Percentiles rank a stretch among this genome's conserved stretches.
Evolutionary conservation across 35 echinoderm and acorn worm species (phyloP).

Genomic region (Stichopus chloronotus): DNA sequence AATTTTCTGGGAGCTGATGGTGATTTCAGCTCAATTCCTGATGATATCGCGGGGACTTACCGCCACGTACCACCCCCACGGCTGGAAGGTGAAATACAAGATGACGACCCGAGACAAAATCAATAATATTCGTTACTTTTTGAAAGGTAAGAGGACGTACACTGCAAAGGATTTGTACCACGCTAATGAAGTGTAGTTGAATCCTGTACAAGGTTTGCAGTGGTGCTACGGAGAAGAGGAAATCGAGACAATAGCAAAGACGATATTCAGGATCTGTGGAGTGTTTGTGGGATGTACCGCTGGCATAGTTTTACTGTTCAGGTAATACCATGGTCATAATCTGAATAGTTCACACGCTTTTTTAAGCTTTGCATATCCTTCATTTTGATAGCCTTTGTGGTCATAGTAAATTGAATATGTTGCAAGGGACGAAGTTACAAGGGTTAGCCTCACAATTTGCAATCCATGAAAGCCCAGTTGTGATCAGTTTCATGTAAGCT

Average conservation of each 20-base stretch:
- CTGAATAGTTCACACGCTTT: no score
- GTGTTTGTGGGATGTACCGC: no score
- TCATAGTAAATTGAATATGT: no score
- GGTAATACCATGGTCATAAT: no score
- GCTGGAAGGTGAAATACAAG: constrained; percentile 11
- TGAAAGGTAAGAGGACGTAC: constrained; percentile 75
- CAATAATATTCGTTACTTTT: constrained; percentile 79
- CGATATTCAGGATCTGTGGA: no score
- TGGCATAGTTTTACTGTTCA: no score
- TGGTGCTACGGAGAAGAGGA: background rate
- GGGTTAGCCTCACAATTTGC: no score
- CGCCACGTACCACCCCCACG: constrained; percentile 32
- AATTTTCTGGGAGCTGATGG: constrained; percentile 79
- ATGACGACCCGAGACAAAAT: constrained; percentile 51
- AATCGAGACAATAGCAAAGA: background rate
- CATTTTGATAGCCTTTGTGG: no score
- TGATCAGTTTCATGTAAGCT: no score
- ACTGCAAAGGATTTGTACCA: constrained; percentile 57
- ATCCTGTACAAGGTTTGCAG: background rate
- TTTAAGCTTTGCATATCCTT: no score
- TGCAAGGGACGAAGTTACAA: no score
- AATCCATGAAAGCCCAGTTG: no score
- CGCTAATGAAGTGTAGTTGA: background rate
- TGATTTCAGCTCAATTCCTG: constrained; percentile 67
- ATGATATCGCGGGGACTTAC: constrained; percentile 72